Percentiles rank a stretch among this genome's conserved stretches.
phyloP scores from a whole-genome alignment of 2,888 invertebrate genomes.

The Isotomurus palustris region DNA sequence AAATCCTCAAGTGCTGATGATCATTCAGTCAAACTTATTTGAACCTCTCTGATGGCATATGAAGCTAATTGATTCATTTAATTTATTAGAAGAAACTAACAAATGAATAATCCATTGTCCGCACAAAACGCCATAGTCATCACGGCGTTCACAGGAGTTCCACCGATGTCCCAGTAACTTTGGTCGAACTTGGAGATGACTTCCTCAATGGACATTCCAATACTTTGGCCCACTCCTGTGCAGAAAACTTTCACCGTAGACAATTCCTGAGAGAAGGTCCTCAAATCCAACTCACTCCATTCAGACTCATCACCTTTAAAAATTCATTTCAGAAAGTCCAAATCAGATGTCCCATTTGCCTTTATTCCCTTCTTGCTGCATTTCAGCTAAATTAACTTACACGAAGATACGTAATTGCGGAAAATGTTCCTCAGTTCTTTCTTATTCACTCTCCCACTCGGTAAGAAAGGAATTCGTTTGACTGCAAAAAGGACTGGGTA shows the following conservation, averaged over 20 bases:
- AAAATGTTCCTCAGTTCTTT: not conserved
- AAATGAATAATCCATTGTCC: slow-evolving; percentile 3
- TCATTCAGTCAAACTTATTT: no score
- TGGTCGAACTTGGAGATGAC: slow-evolving; percentile 1
- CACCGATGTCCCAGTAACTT: slow-evolving; percentile 2
- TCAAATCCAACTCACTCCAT: slow-evolving; percentile 1
- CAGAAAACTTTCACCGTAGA: slow-evolving; percentile 2
- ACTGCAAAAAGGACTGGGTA: slow-evolving; percentile 5
- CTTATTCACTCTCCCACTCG: slow-evolving; percentile 3
- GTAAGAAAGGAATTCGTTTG: not conserved
- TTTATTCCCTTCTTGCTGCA: no score
- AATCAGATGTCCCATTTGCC: not conserved
- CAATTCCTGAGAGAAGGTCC: not conserved
- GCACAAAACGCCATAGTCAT: not conserved
- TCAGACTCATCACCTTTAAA: not conserved
- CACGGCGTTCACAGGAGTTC: not conserved
- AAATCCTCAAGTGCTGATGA: not conserved
- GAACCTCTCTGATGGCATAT: no score
- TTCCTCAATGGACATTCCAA: not conserved
- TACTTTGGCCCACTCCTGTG: slow-evolving; percentile 2
- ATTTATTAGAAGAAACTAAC: not conserved
- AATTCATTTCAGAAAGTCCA: not conserved
- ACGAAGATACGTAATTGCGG: not conserved
- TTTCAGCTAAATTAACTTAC: no score
- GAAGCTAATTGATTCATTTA: not conserved